Conservation (phyloP, 2,113 vertebrate genomes). For the Azemiops feae region DNA sequence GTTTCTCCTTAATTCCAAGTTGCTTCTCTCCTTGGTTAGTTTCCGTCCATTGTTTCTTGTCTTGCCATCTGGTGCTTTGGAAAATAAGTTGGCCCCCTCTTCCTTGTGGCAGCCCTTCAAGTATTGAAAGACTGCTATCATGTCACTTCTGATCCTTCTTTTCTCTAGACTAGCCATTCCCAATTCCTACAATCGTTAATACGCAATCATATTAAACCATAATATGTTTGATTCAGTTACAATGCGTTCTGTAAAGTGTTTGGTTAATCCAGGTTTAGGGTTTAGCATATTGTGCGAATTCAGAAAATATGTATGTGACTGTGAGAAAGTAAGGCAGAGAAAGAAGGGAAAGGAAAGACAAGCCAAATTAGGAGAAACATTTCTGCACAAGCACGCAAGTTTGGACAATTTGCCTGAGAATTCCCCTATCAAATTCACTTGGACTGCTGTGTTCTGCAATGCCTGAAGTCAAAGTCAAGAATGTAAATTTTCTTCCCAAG, state of each 20-base stretch:
- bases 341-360: not conserved
- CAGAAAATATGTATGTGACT: not conserved
- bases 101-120: not conserved
- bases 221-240: not conserved
- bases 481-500: not conserved
- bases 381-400: not conserved
- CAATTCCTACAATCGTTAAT: not conserved
- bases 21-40: not conserved
- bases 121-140: not conserved
- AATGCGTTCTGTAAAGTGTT: not conserved
- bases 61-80: not conserved
- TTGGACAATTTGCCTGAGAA: slow-evolving; percentile 1
- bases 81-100: not conserved
- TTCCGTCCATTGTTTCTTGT: not conserved
- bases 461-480: not conserved
- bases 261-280: not conserved
- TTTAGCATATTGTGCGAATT: not conserved
- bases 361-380: not conserved
- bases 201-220: not conserved
- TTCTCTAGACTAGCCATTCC: not conserved
- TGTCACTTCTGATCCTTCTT: not conserved
- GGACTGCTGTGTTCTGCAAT: not conserved
- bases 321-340: not conserved
- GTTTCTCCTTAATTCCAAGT: not conserved
- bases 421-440: not conserved